Conservation (phyloP, 2,888 invertebrate genomes). For the Eilema caniola region DNA sequence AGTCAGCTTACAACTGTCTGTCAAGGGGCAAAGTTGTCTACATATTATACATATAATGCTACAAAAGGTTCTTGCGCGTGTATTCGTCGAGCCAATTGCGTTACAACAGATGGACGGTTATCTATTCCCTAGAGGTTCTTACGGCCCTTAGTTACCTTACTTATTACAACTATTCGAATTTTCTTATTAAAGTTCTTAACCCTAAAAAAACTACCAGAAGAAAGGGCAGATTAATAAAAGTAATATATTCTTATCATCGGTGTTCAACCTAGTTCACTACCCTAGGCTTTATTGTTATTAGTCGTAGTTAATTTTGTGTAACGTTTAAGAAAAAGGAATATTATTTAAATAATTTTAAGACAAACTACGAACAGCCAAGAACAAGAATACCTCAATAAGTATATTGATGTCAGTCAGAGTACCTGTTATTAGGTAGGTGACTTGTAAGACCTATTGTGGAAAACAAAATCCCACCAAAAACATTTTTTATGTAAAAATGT, state of each 20-base stretch:
- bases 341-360: background rate
- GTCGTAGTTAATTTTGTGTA: background rate
- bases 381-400: too few relatives aligned
- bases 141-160: conserved; percentile 9
- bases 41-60: background rate
- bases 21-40: background rate
- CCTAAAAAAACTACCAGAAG: conserved; percentile 1
- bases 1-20: conserved; percentile 4
- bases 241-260: background rate
- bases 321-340: background rate
- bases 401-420: background rate
- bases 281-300: background rate
- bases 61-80: background rate
- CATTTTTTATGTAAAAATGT: too few relatives aligned
- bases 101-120: conserved; percentile 15
- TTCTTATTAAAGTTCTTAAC: background rate
- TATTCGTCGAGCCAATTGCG: conserved; percentile 1
- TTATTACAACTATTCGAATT: conserved; percentile 2
- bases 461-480: background rate
- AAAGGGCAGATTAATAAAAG: background rate
- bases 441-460: too few relatives aligned
- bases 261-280: background rate
- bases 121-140: background rate
- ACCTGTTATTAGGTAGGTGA: background rate
- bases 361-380: background rate